Evolutionary conservation across 2,797 vertebrate genomes (phyloP), one percentile per base, ranked within the genome.

Genomic region (Crenuchus spilurus): DNA sequence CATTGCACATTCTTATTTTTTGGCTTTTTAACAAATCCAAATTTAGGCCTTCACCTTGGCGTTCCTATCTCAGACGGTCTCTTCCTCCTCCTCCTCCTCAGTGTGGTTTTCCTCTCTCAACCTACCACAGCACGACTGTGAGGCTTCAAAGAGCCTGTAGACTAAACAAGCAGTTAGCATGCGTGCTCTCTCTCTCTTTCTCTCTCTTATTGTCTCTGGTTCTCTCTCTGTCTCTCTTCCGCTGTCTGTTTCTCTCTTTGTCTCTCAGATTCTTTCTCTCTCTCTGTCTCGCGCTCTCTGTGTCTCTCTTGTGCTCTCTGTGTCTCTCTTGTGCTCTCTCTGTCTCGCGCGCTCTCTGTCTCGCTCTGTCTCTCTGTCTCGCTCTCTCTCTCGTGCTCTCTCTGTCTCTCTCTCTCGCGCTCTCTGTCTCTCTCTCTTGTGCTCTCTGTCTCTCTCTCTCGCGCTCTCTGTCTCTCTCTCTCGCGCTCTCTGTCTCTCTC

Each of bases 101-200:
- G 22, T 26, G 26, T 24, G 46, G 46, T 54, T 54, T 54, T 52
- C 10, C 9, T 52, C 49, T 54, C 51, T 54, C 24, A 54, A 3
- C 11, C 10, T 28, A 52, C 22, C 22, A 14, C 51, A 54, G 26
- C 51, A 54, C 24, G 24, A 30, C 24, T 5, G 24, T 6, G 26
- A 28, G 26, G 51, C 24, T 28, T 54, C 51, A 54, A 54, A 54
- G 51, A 14, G 51, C 30, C 51, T 54, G 51, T 54, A 28, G 24
- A 54, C 51, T 54, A 54, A 54, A 54, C 51, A 54, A 28, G 51
- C 51, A 30, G 51, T 54, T 52, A 26, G 24, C 24, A 5, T 48
- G n/a, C n/a, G n/a, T n/a, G n/a, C 20, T 52, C 24, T 26, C 49
- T 52, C 24, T 52, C 24, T 52, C 24, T 52, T 26, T 52, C 11